Evolutionary conservation across 2,888 invertebrate species (phyloP).

Genomic region (Sericinus montela): DNA sequence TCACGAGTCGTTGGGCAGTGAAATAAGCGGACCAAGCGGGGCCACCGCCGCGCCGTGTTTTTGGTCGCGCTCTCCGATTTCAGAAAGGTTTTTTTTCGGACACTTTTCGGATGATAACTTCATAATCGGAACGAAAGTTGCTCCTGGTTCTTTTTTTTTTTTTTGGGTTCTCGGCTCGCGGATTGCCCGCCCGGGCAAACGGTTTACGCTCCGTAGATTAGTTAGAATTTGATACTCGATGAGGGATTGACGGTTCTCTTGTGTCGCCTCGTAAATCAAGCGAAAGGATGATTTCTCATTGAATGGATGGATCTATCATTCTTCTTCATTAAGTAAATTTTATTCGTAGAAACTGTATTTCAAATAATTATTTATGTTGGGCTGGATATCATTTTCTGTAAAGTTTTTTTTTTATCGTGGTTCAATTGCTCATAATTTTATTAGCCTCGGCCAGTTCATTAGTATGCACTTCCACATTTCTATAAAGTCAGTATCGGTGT

Average conservation of each 20-base stretch:
- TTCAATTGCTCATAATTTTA: neutral
- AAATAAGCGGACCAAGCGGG: conserved; percentile 62
- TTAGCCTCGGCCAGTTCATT: neutral
- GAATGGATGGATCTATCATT: neutral
- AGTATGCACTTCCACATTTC: too few species aligned
- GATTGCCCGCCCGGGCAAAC: conserved; percentile 18
- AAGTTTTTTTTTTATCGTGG: too few species aligned
- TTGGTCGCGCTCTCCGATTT: conserved; percentile 59
- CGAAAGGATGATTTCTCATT: neutral
- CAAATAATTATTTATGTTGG: too few species aligned
- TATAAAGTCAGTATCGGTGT: too few species aligned
- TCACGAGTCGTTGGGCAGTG: conserved; percentile 69
- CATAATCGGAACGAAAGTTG: conserved; percentile 52
- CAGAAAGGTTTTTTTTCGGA: conserved; percentile 43
- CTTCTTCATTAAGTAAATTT: neutral
- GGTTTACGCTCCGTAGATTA: conserved; percentile 30
- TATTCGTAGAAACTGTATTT: too few species aligned
- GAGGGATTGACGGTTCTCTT: conserved; percentile 23
- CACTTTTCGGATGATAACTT: conserved; percentile 41
- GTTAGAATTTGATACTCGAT: conserved; percentile 29
- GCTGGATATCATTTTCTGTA: too few species aligned
- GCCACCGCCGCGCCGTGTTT: conserved; percentile 54
- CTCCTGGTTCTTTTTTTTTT: conserved; percentile 26
- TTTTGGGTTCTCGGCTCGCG: conserved; percentile 29
- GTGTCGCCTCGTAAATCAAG: conserved; percentile 2